Base-by-base conservation (phyloP, 2,797 vertebrate genomes). In the Adrianichthys oophorus region DNA sequence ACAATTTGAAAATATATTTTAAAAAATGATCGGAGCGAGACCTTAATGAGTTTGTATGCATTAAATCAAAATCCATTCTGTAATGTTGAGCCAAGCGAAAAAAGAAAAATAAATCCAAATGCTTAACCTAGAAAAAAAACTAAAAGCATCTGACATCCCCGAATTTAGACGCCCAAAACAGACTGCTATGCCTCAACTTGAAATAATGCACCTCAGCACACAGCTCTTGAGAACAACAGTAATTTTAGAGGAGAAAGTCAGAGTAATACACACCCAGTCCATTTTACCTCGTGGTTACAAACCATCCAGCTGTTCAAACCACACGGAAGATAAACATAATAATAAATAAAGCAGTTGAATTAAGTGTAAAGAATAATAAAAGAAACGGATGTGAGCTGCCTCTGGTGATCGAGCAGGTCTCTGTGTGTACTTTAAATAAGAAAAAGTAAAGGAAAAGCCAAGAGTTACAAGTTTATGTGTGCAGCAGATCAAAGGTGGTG, bases 351-450 rank as follows among this genome's bases (percentile, higher is more conserved):
- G 48, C 43, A 1, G 51, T 52, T 80, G 54, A 52, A 43, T 15
- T 52, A 62, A 72, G 78, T 55, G 65, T 80, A 59, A 68, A 74
- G 58, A 67, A 61, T 51, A 74, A 69, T 75, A 76, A 77, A 83
- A 70, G 32, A 49, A 65, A 54, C 63, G 66, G 62, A 73, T 61
- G 68, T 72, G 51, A 80, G 66, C 56, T 47, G 62, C 71, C 52
- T 74, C 70, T 75, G 24, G 56, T 46, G 74, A 80, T 74, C 60
- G 77, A 65, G 72, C 50, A 47, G 44, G 47, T 51, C 59, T 45
- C 1, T 62, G 65, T 58, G 62, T 41, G 19, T 46, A 77, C 68
- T 79, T 72, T 45, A 76, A 79, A 68, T 2, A 15, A 37, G 49
- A 63, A 64, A 73, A 78, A 77, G 70, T 69, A 60, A 59, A 21